Conservation (phyloP, 1,140 invertebrate genomes). For the Drosophila kurseongensis region DNA sequence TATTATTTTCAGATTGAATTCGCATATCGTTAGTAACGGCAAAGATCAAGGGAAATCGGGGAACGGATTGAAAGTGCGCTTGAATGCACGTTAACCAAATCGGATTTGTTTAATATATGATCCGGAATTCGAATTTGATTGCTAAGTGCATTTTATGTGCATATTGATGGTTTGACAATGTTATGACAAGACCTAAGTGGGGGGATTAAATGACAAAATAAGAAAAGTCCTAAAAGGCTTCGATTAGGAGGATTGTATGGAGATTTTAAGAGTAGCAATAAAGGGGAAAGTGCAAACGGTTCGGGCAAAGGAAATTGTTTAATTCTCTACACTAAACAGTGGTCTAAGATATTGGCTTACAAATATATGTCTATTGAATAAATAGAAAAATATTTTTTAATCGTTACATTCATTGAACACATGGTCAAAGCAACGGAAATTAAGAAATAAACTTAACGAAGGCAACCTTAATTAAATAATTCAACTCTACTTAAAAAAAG, state of each 20-base stretch:
- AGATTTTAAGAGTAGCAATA: not conserved
- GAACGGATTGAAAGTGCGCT: slow-evolving; percentile 14
- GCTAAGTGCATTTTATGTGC: slow-evolving; percentile 36
- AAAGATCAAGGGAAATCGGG: slow-evolving; percentile 20
- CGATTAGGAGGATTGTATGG: not conserved
- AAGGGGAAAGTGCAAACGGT: not conserved
- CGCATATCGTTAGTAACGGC: slow-evolving; percentile 62
- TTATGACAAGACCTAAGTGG: slow-evolving; percentile 42
- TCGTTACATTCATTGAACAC: no score
- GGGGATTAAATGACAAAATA: slow-evolving; percentile 28
- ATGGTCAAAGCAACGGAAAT: not conserved
- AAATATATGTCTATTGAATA: no score
- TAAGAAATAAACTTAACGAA: not conserved
- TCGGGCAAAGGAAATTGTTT: no score
- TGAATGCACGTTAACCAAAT: slow-evolving; percentile 63
- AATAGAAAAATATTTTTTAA: no score
- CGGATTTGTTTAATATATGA: slow-evolving; percentile 72
- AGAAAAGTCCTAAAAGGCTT: not conserved
- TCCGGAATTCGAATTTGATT: slow-evolving; percentile 72
- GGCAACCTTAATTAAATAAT: not conserved
- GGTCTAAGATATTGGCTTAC: no score
- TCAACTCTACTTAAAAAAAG: not conserved
- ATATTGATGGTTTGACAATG: slow-evolving; percentile 19
- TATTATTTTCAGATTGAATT: slow-evolving; percentile 81
- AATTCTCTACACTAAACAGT: no score